Conservation (phyloP, 2,113 vertebrate genomes). For the Butastur rufipennis region DNA sequence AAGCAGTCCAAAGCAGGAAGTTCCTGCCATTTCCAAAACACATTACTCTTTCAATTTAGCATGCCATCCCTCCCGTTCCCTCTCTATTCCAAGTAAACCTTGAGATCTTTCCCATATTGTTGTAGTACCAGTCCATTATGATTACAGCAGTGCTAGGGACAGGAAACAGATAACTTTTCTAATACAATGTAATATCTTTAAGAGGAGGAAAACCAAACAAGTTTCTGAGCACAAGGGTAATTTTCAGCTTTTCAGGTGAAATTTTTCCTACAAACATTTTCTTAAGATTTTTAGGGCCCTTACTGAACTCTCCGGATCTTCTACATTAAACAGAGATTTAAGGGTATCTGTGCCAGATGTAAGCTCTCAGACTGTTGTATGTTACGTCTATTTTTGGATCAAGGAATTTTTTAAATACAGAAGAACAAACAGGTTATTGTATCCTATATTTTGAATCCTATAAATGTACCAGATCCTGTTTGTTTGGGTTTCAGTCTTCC, state of each 20-base stretch:
- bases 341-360: background rate
- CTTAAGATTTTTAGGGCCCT: background rate
- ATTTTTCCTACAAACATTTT: background rate
- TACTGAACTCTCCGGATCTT: background rate
- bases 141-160: background rate
- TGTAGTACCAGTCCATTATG: background rate
- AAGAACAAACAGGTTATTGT: background rate
- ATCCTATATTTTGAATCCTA: background rate
- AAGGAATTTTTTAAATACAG: background rate
- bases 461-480: background rate
- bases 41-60: background rate
- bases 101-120: background rate
- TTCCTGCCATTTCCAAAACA: background rate
- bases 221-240: background rate
- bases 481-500: background rate
- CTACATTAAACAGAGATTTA: background rate
- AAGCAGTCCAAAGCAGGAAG: background rate
- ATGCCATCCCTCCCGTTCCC: fast-evolving
- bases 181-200: background rate
- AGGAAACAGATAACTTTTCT: background rate
- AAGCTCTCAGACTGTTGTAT: background rate
- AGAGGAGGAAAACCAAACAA: background rate
- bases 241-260: background rate
- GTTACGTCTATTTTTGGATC: background rate
- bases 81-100: background rate